Conservation (phyloP, 2,888 invertebrate genomes). For the Zelleria hepariella region DNA sequence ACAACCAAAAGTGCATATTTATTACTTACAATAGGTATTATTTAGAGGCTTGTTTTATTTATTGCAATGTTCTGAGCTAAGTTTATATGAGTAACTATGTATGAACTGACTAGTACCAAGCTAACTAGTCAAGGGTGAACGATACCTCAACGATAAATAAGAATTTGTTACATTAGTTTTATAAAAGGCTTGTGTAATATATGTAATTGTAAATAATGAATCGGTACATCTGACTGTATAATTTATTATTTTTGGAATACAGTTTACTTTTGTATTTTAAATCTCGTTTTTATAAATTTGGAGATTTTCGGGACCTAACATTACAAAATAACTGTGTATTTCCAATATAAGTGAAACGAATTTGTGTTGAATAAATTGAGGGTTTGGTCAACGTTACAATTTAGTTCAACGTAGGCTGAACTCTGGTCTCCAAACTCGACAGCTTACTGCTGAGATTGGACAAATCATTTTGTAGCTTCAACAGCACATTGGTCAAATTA, state of each 20-base stretch:
- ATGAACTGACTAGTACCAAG: background rate
- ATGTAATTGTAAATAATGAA: background rate
- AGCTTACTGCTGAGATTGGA: conserved; percentile 44
- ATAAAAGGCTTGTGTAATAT: background rate
- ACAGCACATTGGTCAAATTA: conserved; percentile 44
- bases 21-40: background rate
- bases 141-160: background rate
- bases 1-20: background rate
- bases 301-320: too few species aligned
- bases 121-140: background rate
- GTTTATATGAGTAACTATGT: too few species aligned
- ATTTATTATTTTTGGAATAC: background rate
- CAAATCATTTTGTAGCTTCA: conserved; percentile 57
- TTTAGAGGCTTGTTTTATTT: background rate
- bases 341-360: background rate
- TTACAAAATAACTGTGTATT: too few species aligned
- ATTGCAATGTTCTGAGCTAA: background rate
- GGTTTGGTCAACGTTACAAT: background rate
- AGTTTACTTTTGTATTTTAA: background rate
- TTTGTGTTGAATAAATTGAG: background rate
- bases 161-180: background rate
- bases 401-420: background rate
- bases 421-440: conserved; percentile 42
- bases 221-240: background rate
- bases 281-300: background rate